Evolutionary conservation across 2,888 invertebrate genomes (phyloP).

Genomic region (Drosophila lacicola): DNA sequence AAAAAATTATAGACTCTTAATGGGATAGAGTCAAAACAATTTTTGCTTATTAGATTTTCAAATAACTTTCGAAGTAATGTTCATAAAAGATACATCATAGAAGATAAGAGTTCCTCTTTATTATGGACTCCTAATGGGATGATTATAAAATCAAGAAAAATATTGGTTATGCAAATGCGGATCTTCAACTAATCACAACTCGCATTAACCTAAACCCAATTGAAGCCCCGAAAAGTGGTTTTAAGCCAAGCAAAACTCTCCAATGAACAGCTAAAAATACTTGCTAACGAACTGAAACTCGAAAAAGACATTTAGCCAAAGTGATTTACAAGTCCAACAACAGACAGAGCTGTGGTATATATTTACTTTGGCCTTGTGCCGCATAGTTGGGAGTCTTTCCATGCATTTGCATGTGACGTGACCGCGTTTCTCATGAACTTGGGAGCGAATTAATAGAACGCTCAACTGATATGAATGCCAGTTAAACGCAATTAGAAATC

Average conservation of each 20-base stretch:
- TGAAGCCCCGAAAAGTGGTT: conserved; percentile 3
- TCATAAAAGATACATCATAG: no score
- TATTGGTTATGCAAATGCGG: no score
- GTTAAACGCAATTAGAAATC: conserved; percentile 25
- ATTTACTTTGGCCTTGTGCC: conserved; percentile 26
- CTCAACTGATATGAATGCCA: conserved; percentile 26
- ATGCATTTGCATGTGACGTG: conserved; percentile 22
- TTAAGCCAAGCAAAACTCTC: not conserved
- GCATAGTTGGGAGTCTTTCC: conserved; percentile 14
- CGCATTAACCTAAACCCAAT: not conserved
- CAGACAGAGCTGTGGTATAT: not conserved
- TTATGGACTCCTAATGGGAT: no score
- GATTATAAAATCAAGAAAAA: no score
- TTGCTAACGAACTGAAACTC: not conserved
- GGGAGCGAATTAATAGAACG: conserved; percentile 6
- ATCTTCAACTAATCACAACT: no score
- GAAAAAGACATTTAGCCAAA: conserved; percentile 8
- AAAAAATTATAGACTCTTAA: no score
- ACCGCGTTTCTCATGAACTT: conserved; percentile 26
- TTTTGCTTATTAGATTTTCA: no score
- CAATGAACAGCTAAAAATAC: not conserved
- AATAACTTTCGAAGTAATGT: no score
- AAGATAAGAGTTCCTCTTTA: no score
- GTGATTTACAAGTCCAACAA: conserved; percentile 29
- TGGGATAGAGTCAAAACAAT: no score